Evolutionary conservation across 1,140 invertebrate genomes (phyloP), one percentile per base, ranked within the genome.

Genomic region (Leptopilina boulardi): DNA sequence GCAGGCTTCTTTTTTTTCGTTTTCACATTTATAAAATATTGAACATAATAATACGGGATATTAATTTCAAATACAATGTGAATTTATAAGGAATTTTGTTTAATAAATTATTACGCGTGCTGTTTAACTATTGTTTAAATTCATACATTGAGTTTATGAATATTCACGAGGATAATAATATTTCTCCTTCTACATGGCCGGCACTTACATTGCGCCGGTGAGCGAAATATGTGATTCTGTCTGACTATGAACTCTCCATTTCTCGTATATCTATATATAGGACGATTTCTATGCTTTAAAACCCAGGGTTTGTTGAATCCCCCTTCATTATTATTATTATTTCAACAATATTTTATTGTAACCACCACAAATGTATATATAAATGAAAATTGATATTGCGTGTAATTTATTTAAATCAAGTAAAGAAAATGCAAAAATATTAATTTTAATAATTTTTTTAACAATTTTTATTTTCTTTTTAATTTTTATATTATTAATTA

Each of bases 91-190:
- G 2, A 15, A 10, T 26, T 66, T 56, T 30, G n/a, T 5, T 66
- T 15, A 26, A 30, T 30, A n/a, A 30, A 30, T 66, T 34, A 66
- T 66, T 30, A 5, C 59, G 59, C 15, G 21, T 34, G 26, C 59
- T 66, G 23, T 66, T n/a, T 66, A 66, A n/a, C 23, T 66, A 30
- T 66, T 34, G 59, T 66, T 34, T 66, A 30, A 66, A 30, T 66
- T 66, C 23, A 66, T 66, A 66, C 23, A 15, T 3, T 66, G 59
- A 34, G 11, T 34, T 38, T 30, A 66, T 66, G 59, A 66, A 66
- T 66, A 66, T 34, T 30, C 26, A 34, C 6, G 26, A n/a, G 26
- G 59, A 66, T 30, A 30, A 66, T n/a, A 66, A 30, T 34, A 66
- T 66, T 66, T 30, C 59, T 66, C 59, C 10, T 66, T 66, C 26